Evolutionary conservation across 2,888 invertebrate genomes (phyloP).

Genomic region (Cheilosia vulpina): DNA sequence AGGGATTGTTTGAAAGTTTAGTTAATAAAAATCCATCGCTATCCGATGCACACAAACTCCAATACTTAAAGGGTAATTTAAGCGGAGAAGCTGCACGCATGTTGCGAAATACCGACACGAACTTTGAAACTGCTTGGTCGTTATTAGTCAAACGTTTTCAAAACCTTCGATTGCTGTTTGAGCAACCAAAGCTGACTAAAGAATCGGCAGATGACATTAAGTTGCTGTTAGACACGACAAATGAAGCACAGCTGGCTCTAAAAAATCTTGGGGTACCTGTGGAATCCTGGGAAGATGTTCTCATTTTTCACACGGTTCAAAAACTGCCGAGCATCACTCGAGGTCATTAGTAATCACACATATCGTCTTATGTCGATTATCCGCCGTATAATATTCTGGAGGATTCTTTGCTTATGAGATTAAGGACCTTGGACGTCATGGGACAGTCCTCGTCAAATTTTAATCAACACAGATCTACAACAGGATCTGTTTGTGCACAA

Average conservation of each 20-base stretch:
- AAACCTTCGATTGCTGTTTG: conserved; percentile 1
- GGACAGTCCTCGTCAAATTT: conserved; percentile 2
- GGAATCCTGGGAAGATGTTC: conserved; percentile 6
- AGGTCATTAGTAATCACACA: conserved; percentile 5
- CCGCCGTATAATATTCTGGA: conserved; percentile 1
- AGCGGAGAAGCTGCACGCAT: background rate
- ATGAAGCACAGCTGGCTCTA: background rate
- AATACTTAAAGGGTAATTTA: conserved; percentile 4
- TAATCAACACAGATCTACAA: background rate
- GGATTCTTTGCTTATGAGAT: background rate
- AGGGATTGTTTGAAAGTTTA: conserved; percentile 1
- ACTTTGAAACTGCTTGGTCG: conserved; percentile 10
- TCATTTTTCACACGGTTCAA: background rate
- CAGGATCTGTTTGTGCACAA: background rate
- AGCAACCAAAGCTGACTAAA: background rate
- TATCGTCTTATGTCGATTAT: conserved; percentile 4
- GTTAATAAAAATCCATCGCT: conserved; percentile 14
- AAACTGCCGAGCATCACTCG: conserved; percentile 6
- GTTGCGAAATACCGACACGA: background rate
- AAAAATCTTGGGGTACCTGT: conserved; percentile 2
- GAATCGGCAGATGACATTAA: background rate
- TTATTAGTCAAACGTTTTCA: conserved; percentile 1
- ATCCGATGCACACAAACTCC: conserved; percentile 4
- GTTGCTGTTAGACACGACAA: background rate
- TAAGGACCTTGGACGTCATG: conserved; percentile 9